Base-by-base conservation (phyloP, 37 sponge, comb jelly and placozoan species). In the Spongia lamella region DNA sequence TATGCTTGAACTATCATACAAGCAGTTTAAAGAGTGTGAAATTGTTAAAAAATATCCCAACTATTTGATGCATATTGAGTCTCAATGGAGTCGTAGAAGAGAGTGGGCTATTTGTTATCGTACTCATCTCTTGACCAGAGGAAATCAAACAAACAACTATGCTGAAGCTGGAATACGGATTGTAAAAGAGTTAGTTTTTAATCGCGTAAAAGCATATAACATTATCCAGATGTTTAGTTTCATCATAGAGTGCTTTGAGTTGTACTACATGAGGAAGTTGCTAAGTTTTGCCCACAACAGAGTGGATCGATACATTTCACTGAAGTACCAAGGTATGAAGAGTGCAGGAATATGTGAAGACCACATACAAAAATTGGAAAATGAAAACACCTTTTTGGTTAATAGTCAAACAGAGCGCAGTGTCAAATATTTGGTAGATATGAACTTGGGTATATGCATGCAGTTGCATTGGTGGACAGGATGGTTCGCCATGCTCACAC, bases 201-300 rank as follows among this genome's bases (percentile, higher is more conserved):
- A 21, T n/a, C 13, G 71, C 6, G 71, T 70, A 26, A 70, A 70
- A 70, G 71, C 55, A 3, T 70, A 70, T 7, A 51, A 70, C 25
- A 27, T 70, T 26, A 54, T 70, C n/a, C 31, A 51, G 51, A 26
- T 36, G 47, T 26, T 50, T 70, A 27, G 32, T 20, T 70, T 70
- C 7, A 27, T 70, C 29, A 53, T 70, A 6, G 71, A 70, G 27
- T 40, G 21, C 37, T 9, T 68, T n/a, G 70, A 68, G 21, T 47
- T 68, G 19, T 68, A 72, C 57, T 72, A 72, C 51, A 26, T 53
- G 73, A 29, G 57, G 14, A 72, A 72, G 58, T 54, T 72, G n/a
- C 7, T 64, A 34, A 64, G 31, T 32, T 29, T 64, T 9, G 66
- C 37, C 26, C 9, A 64, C 33, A 25, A 14, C 66, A 4, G 66